Base-by-base conservation (phyloP, 2,888 invertebrate genomes). In the Podabrus alpinus region DNA sequence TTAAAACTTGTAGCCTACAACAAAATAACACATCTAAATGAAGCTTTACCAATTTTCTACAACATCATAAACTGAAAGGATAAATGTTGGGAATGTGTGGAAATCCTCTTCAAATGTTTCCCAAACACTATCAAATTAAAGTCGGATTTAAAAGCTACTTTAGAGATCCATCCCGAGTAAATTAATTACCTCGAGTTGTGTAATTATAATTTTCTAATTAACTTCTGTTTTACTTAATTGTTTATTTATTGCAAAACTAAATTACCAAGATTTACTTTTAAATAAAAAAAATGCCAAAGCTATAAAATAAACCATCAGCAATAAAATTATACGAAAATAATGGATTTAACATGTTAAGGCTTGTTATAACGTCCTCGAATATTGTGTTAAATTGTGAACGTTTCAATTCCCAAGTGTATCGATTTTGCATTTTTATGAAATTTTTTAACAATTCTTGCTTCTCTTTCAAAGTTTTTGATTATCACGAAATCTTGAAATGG, bases 11-110 rank as follows among this genome's bases (percentile, higher is more conserved):
- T 75, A 72, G 72, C 69, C 71, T 71, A 62, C 62, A 60, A 74
- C 59, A 24, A 71, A 29, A 74, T 66, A 66, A 69, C 75, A 69
- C 59, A 69, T 69, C 66, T 69, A 75, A 71, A 75, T 75, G 75
- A 72, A 75, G 66, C 69, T 68, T 29, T 69, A 64, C 45, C 75
- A 75, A 66, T 72, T 75, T 75, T 75, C 68, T 69, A 72, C 69
- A 71, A 75, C 69, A 69, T 72, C 75, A 68, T 75, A 75, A 75
- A 75, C 71, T 69, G 69, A 60, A 71, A 72, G 72, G 72, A 68
- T 75, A 75, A 75, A 75, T 73, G 66, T 66, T 15, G 59, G 66
- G 69, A 69, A 73, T 75, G 75, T 69, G 75, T 75, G 69, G 72
- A 71, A 75, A 72, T 75, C 68, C 69, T 21, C 61, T 71, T 19